Evolutionary conservation across 2,888 invertebrate genomes (phyloP), one percentile per base, ranked within the genome.

Genomic region (Mythimna vitellina): DNA sequence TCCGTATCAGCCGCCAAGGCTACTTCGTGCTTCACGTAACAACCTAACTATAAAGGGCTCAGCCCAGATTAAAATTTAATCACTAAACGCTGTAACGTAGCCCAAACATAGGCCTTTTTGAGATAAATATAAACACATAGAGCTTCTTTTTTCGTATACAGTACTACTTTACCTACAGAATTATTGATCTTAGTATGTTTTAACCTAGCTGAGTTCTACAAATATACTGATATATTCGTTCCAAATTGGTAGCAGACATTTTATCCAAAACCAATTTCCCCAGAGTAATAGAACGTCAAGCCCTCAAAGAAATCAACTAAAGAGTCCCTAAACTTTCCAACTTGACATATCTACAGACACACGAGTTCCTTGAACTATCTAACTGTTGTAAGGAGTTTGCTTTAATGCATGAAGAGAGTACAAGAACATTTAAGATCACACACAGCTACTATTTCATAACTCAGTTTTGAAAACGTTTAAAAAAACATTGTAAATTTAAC

Each of bases 211-310:
- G 25, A 57, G 61, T 65, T 74, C 29, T 32, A 76, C 62, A 68
- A 68, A 73, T 57, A 75, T 29, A 81, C 73, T 70, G 67, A 81
- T 78, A 78, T 78, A 79, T 73, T 83, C 76, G 51, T 73, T 70
- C 64, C 65, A 51, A 78, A 80, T 80, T 78, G 65, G 29, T 65
- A 61, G 56, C 42, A 69, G 75, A 65, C 76, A 78, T 81, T 63
- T 78, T 82, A 65, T 70, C 69, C 71, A 73, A 82, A 85, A 84
- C 77, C 81, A 85, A 88, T 86, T 84, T 88, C 87, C 83, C 85
- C 61, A 46, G 73, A 76, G 82, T 82, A 86, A 86, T 84, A 77
- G 81, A 73, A 85, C 76, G 71, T 72, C 82, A 76, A 85, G 60
- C 68, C 80, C 70, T 76, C 78, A 81, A 87, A 86, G 83, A 83